These are phyloP conservation scores for Lagocephalus sceleratus DNA, from an alignment of 2,797 vertebrate genomes.

Conservation along the genomic window DNA sequence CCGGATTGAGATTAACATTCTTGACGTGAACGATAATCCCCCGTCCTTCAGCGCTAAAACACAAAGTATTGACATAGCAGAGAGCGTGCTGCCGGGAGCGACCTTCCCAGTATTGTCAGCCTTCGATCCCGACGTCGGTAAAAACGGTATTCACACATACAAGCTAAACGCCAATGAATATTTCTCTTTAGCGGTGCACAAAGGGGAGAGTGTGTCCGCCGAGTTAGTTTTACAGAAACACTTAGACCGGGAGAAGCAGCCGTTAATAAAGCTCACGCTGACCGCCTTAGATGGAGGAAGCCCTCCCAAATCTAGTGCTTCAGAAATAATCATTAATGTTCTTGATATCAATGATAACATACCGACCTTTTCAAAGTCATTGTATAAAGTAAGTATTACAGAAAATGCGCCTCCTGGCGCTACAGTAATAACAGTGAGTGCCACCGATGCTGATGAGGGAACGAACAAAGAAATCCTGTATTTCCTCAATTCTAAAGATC, in stretches of 20 bases:
- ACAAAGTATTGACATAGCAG: conserved; percentile 63
- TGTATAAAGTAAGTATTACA: conserved; percentile 56
- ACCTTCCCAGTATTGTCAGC: conserved; percentile 57
- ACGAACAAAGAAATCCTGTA: conserved; percentile 46
- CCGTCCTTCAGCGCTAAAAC: conserved; percentile 47
- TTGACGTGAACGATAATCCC: conserved; percentile 66
- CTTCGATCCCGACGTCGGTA: conserved; percentile 60
- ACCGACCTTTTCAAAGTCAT: conserved; percentile 33
- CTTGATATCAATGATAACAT: conserved; percentile 66
- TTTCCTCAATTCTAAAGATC: conserved; percentile 35
- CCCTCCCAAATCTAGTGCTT: conserved; percentile 56
- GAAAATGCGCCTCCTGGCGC: conserved; percentile 57
- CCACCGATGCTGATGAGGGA: conserved; percentile 63
- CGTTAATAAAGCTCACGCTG: conserved; percentile 51
- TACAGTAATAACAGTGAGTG: conserved; percentile 42
- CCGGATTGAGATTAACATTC: conserved; percentile 31
- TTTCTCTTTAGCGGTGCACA: conserved; percentile 55
- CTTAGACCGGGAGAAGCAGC: conserved; percentile 70
- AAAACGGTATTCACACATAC: conserved; percentile 57
- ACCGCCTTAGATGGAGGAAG: conserved; percentile 71
- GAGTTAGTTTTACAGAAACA: conserved; percentile 76
- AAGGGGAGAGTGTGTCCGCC: conserved; percentile 41
- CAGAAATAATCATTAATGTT: conserved; percentile 49
- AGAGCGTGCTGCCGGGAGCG: conserved; percentile 69
- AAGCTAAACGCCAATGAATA: conserved; percentile 59